These are phyloP conservation scores for Lutraria lutraria DNA, from an alignment of 2,888 invertebrate genomes.

Conservation along the genomic window DNA sequence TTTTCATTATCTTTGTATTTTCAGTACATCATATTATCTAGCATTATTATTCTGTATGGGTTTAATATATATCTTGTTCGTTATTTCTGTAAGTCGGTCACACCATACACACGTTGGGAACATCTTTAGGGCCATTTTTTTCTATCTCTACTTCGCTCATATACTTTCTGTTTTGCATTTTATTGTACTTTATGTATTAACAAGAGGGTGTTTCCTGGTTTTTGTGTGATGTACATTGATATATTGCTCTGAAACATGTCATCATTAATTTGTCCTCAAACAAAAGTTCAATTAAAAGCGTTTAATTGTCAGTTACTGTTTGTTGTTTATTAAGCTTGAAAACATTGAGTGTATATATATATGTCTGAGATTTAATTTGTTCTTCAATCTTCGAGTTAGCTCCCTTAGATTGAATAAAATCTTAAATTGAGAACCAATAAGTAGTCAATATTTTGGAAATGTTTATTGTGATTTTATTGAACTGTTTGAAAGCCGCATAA, in stretches of 20 bases:
- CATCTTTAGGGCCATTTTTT: constrained; percentile 14
- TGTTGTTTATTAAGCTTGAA: neutral
- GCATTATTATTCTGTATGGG: neutral
- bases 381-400: no score
- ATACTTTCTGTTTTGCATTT: constrained; percentile 10
- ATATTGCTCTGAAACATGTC: constrained; percentile 3
- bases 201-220: neutral
- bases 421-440: no score
- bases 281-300: constrained; percentile 15
- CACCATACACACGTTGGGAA: neutral
- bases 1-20: neutral
- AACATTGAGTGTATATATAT: neutral
- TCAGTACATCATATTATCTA: constrained; percentile 8
- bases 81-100: neutral
- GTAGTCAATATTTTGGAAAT: no score
- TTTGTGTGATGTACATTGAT: neutral
- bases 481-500: no score
- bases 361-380: no score
- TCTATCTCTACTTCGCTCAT: neutral
- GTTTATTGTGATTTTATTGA: no score
- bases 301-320: constrained; percentile 3
- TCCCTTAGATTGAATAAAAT: no score
- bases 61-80: neutral
- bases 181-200: constrained; percentile 19
- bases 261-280: constrained; percentile 27